Evolutionary conservation across 2,888 invertebrate genomes (phyloP).

Genomic region (Drosophila stalkeri): DNA sequence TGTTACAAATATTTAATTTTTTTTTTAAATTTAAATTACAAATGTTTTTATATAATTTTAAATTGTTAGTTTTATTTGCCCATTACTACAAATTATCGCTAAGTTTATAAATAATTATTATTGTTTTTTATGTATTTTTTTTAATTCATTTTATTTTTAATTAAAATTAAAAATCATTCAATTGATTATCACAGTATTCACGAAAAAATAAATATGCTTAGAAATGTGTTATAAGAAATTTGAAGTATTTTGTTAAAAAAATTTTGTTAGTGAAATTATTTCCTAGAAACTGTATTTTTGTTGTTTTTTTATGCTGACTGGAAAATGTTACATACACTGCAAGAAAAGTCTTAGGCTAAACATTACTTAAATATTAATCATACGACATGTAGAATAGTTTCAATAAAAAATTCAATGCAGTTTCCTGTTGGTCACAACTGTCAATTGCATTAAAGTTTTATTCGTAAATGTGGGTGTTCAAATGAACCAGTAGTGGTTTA

Average conservation of each 20-base stretch:
- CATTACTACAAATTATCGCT: conserved; percentile 63
- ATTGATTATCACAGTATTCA: conserved; percentile 85
- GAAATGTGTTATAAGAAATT: conserved; percentile 42
- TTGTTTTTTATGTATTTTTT: conserved; percentile 21
- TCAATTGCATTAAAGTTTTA: conserved; percentile 28
- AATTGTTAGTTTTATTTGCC: conserved; percentile 60
- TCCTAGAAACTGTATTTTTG: conserved; percentile 59
- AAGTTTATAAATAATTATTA: conserved; percentile 31
- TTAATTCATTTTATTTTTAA: conserved; percentile 32
- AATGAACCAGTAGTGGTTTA: conserved; percentile 36
- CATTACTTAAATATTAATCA: conserved; percentile 64
- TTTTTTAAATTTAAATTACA: conserved; percentile 48
- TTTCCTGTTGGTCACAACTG: conserved; percentile 12
- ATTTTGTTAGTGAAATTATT: conserved; percentile 54
- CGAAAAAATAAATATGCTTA: conserved; percentile 82
- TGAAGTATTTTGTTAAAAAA: conserved; percentile 17
- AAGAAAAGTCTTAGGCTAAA: conserved; percentile 28
- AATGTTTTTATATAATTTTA: conserved; percentile 20
- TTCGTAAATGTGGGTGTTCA: conserved; percentile 53
- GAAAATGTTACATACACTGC: conserved; percentile 31
- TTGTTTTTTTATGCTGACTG: conserved; percentile 49
- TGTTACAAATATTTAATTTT: conserved; percentile 29
- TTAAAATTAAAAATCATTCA: conserved; percentile 82
- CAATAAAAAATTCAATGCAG: conserved; percentile 31
- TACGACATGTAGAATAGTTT: conserved; percentile 43